A percentile compares a stretch with the other conserved stretches of the same genome.
These are phyloP conservation scores for Cyphomyrus plagiostoma DNA, from an alignment of 2,113 vertebrate genomes.

Conservation along the genomic window DNA sequence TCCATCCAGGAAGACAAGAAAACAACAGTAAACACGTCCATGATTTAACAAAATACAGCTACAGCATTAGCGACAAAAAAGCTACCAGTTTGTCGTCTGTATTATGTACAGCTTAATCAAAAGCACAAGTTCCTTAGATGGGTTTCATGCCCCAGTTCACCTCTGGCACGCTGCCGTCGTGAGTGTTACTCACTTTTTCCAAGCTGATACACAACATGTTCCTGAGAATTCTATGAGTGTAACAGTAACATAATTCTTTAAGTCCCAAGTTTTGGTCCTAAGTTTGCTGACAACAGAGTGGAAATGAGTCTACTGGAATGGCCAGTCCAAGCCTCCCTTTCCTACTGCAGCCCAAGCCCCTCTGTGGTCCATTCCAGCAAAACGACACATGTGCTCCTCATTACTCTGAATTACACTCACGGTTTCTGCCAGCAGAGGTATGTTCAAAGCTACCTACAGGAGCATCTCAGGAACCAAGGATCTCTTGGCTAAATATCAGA, in stretches of 20 bases:
- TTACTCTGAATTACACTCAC: not conserved
- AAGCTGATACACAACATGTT: not conserved
- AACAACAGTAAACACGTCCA: not conserved
- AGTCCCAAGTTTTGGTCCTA: not conserved
- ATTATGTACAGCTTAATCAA: not conserved
- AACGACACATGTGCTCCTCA: conserved; percentile 24
- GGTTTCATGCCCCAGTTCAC: not conserved
- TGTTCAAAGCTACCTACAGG: not conserved
- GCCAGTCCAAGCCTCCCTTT: not conserved
- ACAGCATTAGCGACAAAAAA: not conserved
- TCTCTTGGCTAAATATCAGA: not conserved
- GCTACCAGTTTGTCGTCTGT: not conserved
- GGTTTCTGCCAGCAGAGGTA: not conserved
- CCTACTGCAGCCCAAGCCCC: not conserved
- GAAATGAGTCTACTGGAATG: conserved; percentile 5
- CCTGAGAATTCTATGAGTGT: not conserved
- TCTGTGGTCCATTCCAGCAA: not conserved
- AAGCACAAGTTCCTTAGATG: not conserved
- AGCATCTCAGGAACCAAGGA: not conserved
- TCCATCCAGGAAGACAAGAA: not conserved
- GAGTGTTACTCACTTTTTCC: not conserved
- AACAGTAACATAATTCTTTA: not conserved
- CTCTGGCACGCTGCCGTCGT: not conserved
- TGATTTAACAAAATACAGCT: not conserved
- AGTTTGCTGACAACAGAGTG: not conserved